Percentiles rank a stretch among this genome's conserved stretches.
These are phyloP conservation scores for Calcarius lapponicus DNA, from an alignment of 2,797 vertebrate species.

Conservation along the genomic window DNA sequence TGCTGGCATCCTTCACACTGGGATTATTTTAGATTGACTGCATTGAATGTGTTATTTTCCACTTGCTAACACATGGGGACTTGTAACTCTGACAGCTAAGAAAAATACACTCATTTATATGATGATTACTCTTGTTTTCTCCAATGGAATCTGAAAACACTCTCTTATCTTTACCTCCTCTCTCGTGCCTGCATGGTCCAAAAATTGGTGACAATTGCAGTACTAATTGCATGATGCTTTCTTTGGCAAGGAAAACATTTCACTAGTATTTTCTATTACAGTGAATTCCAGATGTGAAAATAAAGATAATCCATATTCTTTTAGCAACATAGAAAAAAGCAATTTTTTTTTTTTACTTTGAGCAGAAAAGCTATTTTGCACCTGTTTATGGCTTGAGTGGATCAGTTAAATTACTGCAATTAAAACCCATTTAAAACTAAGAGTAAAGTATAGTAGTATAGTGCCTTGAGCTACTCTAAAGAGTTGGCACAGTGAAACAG, in stretches of 20 bases:
- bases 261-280: not conserved
- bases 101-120: constrained; percentile 65
- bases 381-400: not conserved
- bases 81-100: constrained; percentile 62
- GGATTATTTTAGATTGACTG: constrained; percentile 70
- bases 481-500: not conserved
- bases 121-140: constrained; percentile 56
- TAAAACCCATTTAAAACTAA: not conserved
- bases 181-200: accelerated
- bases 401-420: not conserved
- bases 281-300: constrained; percentile 5
- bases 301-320: not conserved
- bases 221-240: constrained; percentile 43
- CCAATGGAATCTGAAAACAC: constrained; percentile 7
- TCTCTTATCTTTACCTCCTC: constrained; percentile 7
- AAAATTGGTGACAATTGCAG: not conserved
- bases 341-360: not conserved
- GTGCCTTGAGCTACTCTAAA: not conserved
- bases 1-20: constrained; percentile 45
- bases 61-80: constrained; percentile 71
- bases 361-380: not conserved
- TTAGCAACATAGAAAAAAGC: not conserved
- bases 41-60: constrained; percentile 68
- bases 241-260: not conserved
- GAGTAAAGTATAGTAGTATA: not conserved